Evolutionary conservation across 23 tunicate genomes (phyloP), one percentile per base, ranked within the genome.

Genomic region (Diplosoma virens): DNA sequence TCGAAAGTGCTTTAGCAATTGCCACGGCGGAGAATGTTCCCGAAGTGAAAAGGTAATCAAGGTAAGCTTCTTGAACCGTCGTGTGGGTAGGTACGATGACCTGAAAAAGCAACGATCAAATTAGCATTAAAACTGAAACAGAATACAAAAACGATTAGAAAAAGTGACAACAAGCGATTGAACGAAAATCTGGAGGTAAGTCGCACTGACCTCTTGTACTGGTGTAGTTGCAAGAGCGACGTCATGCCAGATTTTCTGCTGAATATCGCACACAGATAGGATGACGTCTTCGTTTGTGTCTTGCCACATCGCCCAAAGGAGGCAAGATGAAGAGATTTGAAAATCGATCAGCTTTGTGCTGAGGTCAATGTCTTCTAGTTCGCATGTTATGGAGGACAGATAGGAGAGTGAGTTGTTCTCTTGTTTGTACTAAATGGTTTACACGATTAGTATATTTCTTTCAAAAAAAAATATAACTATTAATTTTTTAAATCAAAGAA

Each of bases 201-300:
- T n/a, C n/a, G n/a, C n/a, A n/a, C 61, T 73, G 21, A 81, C 86
- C 71, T 81, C 86, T 31, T 33, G 61, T 25, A 54, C 18, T 27
- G 79, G 79, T 4, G 79, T 30, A 0, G 61, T 1, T 9, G 58
- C 65, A 17, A 83, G 16, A 20, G 84, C 84, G 17, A 89, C 96
- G 18, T 89, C 96, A 83, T 89, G 96, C 96, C 96, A 89, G 1
- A 61, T 45, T 29, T 20, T 67, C 0, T 18, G 61, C 11, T 78
- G 66, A 20, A 81, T 25, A 21, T 78, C 79, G 78, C 88, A 82
- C 0, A 82, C 81, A 1, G 88, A 21, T 1, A 89, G 18, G 21
- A 60, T 32, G 32, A 55, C 73, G 21, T 77, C 71, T 16, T 89
- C 96, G 3, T 78, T 85, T 9, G 76, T 37, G 55, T 89, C 96